Conservation (phyloP, 2,113 vertebrate genomes). For the Lagopus muta region DNA sequence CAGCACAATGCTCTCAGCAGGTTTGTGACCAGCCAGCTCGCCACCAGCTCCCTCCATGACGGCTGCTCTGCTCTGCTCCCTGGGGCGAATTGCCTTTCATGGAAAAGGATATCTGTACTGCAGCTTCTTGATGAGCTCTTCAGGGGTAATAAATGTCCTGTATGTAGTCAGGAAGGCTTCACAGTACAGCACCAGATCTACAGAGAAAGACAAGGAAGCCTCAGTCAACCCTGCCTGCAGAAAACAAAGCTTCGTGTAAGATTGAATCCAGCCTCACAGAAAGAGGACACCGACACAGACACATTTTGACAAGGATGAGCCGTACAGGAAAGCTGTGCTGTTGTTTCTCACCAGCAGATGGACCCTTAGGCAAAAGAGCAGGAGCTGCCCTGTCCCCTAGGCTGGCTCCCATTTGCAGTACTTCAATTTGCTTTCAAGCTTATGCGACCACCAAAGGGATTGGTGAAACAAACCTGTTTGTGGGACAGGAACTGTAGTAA, state of each 20-base stretch:
- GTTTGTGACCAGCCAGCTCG: neutral
- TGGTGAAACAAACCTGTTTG: neutral
- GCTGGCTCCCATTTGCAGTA: neutral
- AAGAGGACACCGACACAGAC: rapidly evolving
- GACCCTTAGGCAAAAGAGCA: constrained; percentile 13
- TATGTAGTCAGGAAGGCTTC: constrained; percentile 99
- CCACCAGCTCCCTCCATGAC: rapidly evolving
- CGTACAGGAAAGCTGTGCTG: neutral
- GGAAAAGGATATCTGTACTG: constrained; percentile 97
- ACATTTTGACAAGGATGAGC: neutral
- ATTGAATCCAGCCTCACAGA: neutral
- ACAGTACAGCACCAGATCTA: constrained; percentile 97
- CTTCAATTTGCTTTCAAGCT: neutral
- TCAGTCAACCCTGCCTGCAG: neutral
- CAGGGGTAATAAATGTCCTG: constrained; percentile 94
- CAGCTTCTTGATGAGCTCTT: constrained; percentile 98
- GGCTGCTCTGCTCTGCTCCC: neutral
- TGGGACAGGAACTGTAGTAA: neutral
- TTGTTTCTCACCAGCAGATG: constrained; percentile 46
- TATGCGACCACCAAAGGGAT: neutral
- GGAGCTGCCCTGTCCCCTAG: neutral
- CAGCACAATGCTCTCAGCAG: neutral
- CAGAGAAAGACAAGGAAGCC: neutral
- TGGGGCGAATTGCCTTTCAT: neutral
- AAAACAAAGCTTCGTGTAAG: neutral